Base-by-base conservation (phyloP, 2,113 vertebrate species). In the Psettodes erumei region DNA sequence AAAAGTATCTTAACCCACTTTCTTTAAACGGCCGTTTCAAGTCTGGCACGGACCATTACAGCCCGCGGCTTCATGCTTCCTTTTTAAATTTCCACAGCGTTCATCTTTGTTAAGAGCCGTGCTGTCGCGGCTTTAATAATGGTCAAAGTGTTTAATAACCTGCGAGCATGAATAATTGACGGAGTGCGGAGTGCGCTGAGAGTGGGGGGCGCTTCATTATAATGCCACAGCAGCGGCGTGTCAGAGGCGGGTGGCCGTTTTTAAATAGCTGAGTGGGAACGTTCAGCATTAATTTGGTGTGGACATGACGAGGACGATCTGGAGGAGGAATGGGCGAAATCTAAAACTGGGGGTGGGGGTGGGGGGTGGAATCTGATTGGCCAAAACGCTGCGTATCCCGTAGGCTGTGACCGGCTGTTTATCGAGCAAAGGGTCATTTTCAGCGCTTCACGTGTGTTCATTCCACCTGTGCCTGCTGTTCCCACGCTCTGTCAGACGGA, bases 181-280 rank as follows among this genome's bases (percentile, higher is more conserved):
- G 3, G n/a, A n/a, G n/a, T n/a, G 61, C 35, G 1, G 27, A 61
- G 55, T 12, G 62, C 21, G 8, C 18, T 13, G 4, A 58, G 74
- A 79, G 63, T 16, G 63, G 11, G 25, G n/a, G 70, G 43, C 43
- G 75, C 77, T 91, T 85, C 71, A 82, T 88, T 83, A 82, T 37
- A 75, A 25, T 21, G 40, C 18, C 54, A 55, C 33, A 30, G 75
- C 42, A 3, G 63, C 18, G 45, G 62, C 53, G 10, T 75, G 73
- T 79, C 50, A 73, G 47, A 79, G 58, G 12, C n/a, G 69, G 74
- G 75, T 71, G 42, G 69, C 60, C 72, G 86, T 71, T 89, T 83
- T 90, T 89, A 90, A 89, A 90, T 90, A 89, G 86, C 85, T 85
- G 85, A 89, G 79, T 71, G 85, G 60, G 75, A 86, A 42, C 66